phyloP scores from a whole-genome alignment of 2,888 invertebrate genomes.

The Agrochola lota region DNA sequence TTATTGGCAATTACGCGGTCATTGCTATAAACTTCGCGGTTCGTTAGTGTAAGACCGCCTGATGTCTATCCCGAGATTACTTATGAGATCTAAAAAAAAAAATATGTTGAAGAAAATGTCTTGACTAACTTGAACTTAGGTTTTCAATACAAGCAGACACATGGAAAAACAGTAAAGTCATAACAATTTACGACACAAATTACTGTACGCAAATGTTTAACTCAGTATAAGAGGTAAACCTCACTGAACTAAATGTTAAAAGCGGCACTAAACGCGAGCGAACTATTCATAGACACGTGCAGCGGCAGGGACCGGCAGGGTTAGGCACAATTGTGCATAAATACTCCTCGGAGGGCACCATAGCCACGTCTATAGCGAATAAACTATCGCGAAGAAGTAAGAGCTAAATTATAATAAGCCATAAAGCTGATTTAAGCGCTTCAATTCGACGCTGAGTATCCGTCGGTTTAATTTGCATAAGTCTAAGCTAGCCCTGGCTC shows the following conservation, averaged over 20 bases:
- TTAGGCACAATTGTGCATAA: slow-evolving; percentile 49
- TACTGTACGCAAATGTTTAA: slow-evolving; percentile 45
- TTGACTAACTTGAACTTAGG: background rate
- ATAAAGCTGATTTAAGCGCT: slow-evolving; percentile 70
- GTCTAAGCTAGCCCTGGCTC: slow-evolving; percentile 65
- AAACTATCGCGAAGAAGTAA: slow-evolving; percentile 36
- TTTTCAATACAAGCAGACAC: slow-evolving; percentile 8
- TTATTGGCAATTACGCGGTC: slow-evolving; percentile 60
- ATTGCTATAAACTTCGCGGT: slow-evolving; percentile 58
- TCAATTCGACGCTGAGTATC: slow-evolving; percentile 60
- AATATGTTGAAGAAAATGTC: slow-evolving; percentile 1
- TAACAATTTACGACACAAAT: slow-evolving; percentile 41
- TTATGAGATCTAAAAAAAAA: background rate
- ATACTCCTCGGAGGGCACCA: slow-evolving; percentile 36
- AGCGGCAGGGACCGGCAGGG: slow-evolving; percentile 1
- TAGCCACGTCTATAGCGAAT: slow-evolving; percentile 22
- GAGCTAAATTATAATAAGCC: slow-evolving; percentile 56
- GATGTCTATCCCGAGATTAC: slow-evolving; percentile 28
- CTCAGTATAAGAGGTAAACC: slow-evolving; percentile 18
- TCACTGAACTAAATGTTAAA: slow-evolving; percentile 17
- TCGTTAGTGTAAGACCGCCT: slow-evolving; percentile 44
- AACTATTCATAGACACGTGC: slow-evolving; percentile 49
- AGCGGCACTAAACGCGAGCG: slow-evolving; percentile 43
- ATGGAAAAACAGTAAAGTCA: slow-evolving; percentile 46
- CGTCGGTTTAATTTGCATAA: slow-evolving; percentile 73